Base-by-base conservation (phyloP, 2,113 vertebrate species). In the Apodemus sylvaticus region DNA sequence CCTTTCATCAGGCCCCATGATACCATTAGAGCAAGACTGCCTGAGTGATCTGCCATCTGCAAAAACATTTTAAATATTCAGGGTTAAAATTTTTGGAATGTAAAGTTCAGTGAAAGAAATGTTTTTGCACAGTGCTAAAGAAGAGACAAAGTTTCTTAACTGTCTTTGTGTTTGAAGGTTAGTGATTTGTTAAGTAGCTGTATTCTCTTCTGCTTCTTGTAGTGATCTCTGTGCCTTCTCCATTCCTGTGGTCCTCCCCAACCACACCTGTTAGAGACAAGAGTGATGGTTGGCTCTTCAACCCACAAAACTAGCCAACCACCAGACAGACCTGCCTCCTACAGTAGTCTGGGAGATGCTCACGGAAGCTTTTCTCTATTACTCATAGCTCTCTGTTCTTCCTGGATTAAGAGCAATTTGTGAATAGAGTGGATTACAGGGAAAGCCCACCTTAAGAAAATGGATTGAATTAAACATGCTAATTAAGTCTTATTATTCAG, bases 401-500 rank as follows among this genome's bases (percentile, higher is more conserved):
- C 3, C 36, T 36, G 64, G 5, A 78, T 51, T 77, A 64, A 31
- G n/a, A 83, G 70, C 19, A 83, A 91, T 10, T 29, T 93, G 1
- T 78, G 13, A 86, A 34, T 91, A 20, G 36, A 1, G 77, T 90
- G 24, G 14, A 14, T 79, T 81, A 90, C 2, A 39, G 26, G 51
- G 51, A 51, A 74, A 93, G 60, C 14, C 45, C 16, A 5, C 14
- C 73, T 87, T 79, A 93, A 64, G 39, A 62, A 68, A 45, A 4
- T 31, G 39, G 4, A n/a, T 62, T 36, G 6, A 85, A 93, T 96
- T 76, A 74, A 45, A 20, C 39, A 89, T 55, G 11, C 11, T 60
- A 78, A 89, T 83, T 58, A 92, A 17, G 24, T 70, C 88, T 79
- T 81, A 90, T 96, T 96, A 79, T 92, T 70, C 36, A 78, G 42